Percentiles rank a stretch among this genome's conserved stretches.
Evolutionary conservation across 1,140 invertebrate genomes (phyloP).

Genomic region (Drosophila tani): DNA sequence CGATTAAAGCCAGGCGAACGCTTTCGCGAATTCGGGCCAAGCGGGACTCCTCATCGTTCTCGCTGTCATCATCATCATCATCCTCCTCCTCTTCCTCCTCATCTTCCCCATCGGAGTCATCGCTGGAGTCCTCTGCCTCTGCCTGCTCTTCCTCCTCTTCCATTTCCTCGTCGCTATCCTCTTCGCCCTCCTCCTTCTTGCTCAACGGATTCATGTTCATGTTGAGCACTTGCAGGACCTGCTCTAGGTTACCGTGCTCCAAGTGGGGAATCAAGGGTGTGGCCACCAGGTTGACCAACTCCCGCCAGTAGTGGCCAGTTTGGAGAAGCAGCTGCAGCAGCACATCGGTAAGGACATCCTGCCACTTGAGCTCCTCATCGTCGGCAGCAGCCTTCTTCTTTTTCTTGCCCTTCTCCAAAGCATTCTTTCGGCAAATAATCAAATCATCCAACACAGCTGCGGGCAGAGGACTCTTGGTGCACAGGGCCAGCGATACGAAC

Average conservation of each 20-base stretch:
- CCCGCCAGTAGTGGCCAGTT: constrained; percentile 56
- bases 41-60: constrained; percentile 15
- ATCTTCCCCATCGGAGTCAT: constrained; percentile 23
- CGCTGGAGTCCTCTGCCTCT: background rate
- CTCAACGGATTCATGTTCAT: constrained; percentile 57
- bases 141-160: constrained; percentile 1
- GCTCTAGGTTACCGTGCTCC: constrained; percentile 34
- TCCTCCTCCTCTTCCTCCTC: constrained; percentile 9
- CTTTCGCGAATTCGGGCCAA: constrained; percentile 56
- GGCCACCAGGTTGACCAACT: constrained; percentile 39
- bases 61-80: background rate
- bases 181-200: constrained; percentile 24
- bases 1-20: constrained; percentile 52
- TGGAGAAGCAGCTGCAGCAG: constrained; percentile 60
- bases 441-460: constrained; percentile 38
- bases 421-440: constrained; percentile 49
- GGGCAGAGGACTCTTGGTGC: constrained; percentile 14
- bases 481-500: constrained; percentile 42
- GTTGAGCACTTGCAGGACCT: constrained; percentile 48
- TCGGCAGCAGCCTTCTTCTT: background rate
- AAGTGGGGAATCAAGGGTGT: constrained; percentile 41
- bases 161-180: constrained; percentile 30
- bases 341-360: constrained; percentile 62
- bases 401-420: constrained; percentile 18
- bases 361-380: constrained; percentile 35